Percentiles rank a stretch among this genome's conserved stretches.
Evolutionary conservation across 2,888 invertebrate species (phyloP).

Genomic region (Crocallis elinguaria): DNA sequence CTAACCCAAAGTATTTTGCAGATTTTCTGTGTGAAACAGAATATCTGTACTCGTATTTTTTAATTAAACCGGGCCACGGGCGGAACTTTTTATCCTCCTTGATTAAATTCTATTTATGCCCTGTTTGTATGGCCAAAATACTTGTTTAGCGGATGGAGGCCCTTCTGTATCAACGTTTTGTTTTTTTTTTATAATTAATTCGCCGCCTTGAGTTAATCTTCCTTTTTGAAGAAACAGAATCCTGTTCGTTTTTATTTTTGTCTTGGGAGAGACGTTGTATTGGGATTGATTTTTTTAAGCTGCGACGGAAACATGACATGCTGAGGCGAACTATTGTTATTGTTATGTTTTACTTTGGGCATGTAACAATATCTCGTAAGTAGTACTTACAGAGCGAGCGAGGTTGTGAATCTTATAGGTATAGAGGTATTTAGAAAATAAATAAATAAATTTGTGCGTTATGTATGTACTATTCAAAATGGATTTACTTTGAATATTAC

Average conservation of each 20-base stretch:
- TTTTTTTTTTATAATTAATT: constrained; percentile 43
- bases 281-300: not conserved
- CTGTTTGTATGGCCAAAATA: constrained; percentile 39
- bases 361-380: no score
- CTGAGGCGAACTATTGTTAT: not conserved
- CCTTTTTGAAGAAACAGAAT: constrained; percentile 27
- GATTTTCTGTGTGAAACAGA: constrained; percentile 34
- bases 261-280: constrained; percentile 4
- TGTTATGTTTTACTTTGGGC: not conserved
- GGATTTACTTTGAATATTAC: no score
- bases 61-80: constrained; percentile 42
- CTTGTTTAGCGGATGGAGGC: constrained; percentile 35
- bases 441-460: no score
- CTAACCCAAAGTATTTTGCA: constrained; percentile 31
- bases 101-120: constrained; percentile 48
- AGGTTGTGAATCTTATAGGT: no score
- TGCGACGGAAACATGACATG: not conserved
- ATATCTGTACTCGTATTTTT: constrained; percentile 43
- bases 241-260: constrained; percentile 23
- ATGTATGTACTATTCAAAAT: no score
- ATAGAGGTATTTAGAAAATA: no score
- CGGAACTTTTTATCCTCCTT: constrained; percentile 41
- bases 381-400: no score
- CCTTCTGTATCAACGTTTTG: constrained; percentile 30
- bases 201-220: constrained; percentile 37